Evolutionary conservation across 2,888 invertebrate species (phyloP), one percentile per base, ranked within the genome.

Genomic region (Phalera bucephala): DNA sequence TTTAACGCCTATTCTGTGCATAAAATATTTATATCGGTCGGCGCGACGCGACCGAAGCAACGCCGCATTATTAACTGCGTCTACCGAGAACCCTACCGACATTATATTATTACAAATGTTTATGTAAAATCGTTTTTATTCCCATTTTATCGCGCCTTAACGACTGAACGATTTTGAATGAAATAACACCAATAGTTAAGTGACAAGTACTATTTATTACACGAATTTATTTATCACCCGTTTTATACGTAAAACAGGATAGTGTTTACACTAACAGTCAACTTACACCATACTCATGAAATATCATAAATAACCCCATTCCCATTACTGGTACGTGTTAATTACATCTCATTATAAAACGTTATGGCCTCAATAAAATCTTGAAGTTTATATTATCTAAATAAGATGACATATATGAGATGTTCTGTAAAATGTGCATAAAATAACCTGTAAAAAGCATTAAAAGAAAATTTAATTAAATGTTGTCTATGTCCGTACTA

Each of bases 401-500:
- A 6, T 17, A 6, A 21, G 2, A 5, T 5, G 21, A 5, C 7
- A 5, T 21, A 21, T 5, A 2, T 12, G 25, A 25, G 12, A 2
- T 25, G 10, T 25, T 5, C 10, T 10, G 3, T 25, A 3, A 10
- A 31, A 21, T 8, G 20, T 14, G 32, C 15, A 38, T 38, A n/a
- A n/a, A n/a, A n/a, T n/a, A n/a, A n/a, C n/a, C n/a, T n/a, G n/a
- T n/a, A n/a, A n/a, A n/a, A n/a, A n/a, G n/a, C n/a, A n/a, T n/a
- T n/a, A n/a, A n/a, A n/a, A n/a, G n/a, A n/a, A n/a, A n/a, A n/a
- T n/a, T n/a, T n/a, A n/a, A n/a, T n/a, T n/a, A n/a, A n/a, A n/a
- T n/a, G n/a, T n/a, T n/a, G n/a, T n/a, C n/a, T n/a, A 61, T 66
- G 70, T 84, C 87, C 85, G 69, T 60, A 62, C 64, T 75, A 77